Evolutionary conservation across 2,888 invertebrate species (phyloP).

Genomic region (Pandemis cinnamomeana): DNA sequence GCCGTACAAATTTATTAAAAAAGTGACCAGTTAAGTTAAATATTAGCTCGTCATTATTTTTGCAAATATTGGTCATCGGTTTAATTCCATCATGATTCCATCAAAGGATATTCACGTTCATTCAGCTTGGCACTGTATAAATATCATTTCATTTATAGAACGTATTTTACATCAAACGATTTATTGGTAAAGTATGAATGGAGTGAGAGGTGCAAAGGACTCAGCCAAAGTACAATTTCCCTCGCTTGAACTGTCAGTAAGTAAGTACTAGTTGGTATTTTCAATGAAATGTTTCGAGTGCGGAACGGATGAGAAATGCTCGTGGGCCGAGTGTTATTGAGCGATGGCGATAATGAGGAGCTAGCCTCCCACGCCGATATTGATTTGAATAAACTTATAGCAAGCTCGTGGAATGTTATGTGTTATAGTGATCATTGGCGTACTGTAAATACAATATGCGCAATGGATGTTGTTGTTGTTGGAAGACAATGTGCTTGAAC

Average conservation of each 20-base stretch:
- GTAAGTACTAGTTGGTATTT: conserved; percentile 12
- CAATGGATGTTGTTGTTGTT: background rate
- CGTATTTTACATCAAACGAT: conserved; percentile 5
- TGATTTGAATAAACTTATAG: conserved; percentile 66
- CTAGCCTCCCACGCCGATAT: conserved; percentile 58
- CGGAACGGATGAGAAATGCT: conserved; percentile 39
- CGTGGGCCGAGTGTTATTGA: conserved; percentile 62
- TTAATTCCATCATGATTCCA: no score
- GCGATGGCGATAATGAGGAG: conserved; percentile 64
- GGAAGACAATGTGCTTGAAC: background rate
- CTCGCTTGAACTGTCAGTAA: background rate
- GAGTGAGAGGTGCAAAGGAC: conserved; percentile 6
- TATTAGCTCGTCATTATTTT: no score
- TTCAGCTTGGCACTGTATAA: background rate
- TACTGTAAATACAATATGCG: conserved; percentile 8
- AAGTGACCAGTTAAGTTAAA: no score
- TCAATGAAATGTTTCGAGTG: conserved; percentile 24
- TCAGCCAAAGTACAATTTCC: background rate
- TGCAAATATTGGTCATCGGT: no score
- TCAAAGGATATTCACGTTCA: background rate
- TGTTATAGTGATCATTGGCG: conserved; percentile 19
- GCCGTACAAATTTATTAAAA: no score
- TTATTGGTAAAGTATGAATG: conserved; percentile 18
- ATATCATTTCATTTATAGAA: background rate
- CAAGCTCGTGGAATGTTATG: conserved; percentile 43